These are phyloP conservation scores for Zygothrica quintamaculata DNA, from an alignment of 2,888 invertebrate species.

Conservation along the genomic window DNA sequence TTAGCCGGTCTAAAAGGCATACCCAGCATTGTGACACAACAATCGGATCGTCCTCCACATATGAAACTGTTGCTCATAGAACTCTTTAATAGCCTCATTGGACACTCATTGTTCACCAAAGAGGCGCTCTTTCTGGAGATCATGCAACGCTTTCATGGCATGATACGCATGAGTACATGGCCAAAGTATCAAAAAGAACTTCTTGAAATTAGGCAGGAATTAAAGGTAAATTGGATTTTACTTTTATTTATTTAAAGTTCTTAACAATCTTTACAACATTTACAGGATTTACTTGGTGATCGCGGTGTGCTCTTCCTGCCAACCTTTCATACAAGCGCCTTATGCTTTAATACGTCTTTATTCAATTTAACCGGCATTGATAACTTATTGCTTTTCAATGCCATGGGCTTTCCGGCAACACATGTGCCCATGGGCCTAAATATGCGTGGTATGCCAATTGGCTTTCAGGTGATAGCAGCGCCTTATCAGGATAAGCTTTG, in stretches of 20 bases:
- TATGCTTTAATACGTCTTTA: slow-evolving; percentile 88
- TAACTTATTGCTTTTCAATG: slow-evolving; percentile 78
- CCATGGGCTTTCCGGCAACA: slow-evolving; percentile 90
- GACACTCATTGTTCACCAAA: slow-evolving; percentile 78
- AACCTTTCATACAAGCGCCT: slow-evolving; percentile 88
- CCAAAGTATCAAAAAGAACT: slow-evolving; percentile 64
- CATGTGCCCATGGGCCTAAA: slow-evolving; percentile 89
- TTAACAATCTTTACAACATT: too few relatives aligned
- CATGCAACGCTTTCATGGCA: slow-evolving; percentile 63
- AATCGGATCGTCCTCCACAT: slow-evolving; percentile 49
- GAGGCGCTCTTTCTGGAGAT: slow-evolving; percentile 78
- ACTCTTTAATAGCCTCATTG: slow-evolving; percentile 66
- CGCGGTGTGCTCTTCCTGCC: slow-evolving; percentile 91
- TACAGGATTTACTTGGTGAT: slow-evolving; percentile 86
- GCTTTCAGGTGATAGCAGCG: slow-evolving; percentile 91
- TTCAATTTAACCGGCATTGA: slow-evolving; percentile 83
- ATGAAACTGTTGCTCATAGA: slow-evolving; percentile 61
- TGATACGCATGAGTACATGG: slow-evolving; percentile 54
- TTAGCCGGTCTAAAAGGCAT: slow-evolving; percentile 69
- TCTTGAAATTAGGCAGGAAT: slow-evolving; percentile 52
- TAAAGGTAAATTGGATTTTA: slow-evolving; percentile 56
- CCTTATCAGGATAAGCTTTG: slow-evolving; percentile 92
- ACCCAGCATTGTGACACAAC: slow-evolving; percentile 76
- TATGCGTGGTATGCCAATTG: slow-evolving; percentile 88
- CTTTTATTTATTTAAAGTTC: not conserved